Percentiles rank a stretch among this genome's conserved stretches.
phyloP scores from a whole-genome alignment of 2,888 invertebrate genomes.

The Unio delphinus region DNA sequence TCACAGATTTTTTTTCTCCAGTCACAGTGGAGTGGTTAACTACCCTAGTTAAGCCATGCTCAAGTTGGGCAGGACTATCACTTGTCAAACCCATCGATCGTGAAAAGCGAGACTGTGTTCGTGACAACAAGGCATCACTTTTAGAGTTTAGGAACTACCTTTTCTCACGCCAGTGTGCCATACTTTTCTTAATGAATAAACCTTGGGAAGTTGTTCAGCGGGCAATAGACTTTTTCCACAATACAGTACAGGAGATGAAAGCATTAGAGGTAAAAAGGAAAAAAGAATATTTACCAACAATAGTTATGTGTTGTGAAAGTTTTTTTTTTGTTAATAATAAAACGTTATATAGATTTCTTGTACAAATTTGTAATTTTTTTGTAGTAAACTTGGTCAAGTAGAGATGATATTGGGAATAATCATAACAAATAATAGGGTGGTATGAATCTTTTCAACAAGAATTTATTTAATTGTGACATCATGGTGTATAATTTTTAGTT shows the following conservation, averaged over 20 bases:
- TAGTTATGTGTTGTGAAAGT: neutral
- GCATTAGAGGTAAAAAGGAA: slow-evolving; percentile 78
- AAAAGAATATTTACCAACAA: neutral
- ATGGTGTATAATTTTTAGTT: too few relatives aligned
- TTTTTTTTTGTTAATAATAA: too few relatives aligned
- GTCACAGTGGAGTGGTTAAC: slow-evolving; percentile 89
- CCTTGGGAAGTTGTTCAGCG: slow-evolving; percentile 93
- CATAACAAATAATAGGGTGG: too few relatives aligned
- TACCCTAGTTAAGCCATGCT: slow-evolving; percentile 84
- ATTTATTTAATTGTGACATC: too few relatives aligned
- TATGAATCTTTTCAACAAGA: too few relatives aligned
- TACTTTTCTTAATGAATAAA: slow-evolving; percentile 76
- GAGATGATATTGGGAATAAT: too few relatives aligned
- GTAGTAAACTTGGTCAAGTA: too few relatives aligned
- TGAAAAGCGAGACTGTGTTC: slow-evolving; percentile 65
- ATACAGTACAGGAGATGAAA: slow-evolving; percentile 87
- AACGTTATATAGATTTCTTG: too few relatives aligned
- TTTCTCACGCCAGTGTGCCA: slow-evolving; percentile 91
- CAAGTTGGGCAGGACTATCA: slow-evolving; percentile 87
- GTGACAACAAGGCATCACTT: slow-evolving; percentile 78
- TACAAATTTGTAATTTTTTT: too few relatives aligned
- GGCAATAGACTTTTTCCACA: slow-evolving; percentile 90
- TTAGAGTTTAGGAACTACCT: slow-evolving; percentile 94
- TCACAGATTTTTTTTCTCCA: slow-evolving; percentile 52
- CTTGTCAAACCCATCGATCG: slow-evolving; percentile 69